Percentiles rank a stretch among this genome's conserved stretches.
These are phyloP conservation scores for Tiaroga cobitis DNA, from an alignment of 2,797 vertebrate genomes.

Conservation along the genomic window DNA sequence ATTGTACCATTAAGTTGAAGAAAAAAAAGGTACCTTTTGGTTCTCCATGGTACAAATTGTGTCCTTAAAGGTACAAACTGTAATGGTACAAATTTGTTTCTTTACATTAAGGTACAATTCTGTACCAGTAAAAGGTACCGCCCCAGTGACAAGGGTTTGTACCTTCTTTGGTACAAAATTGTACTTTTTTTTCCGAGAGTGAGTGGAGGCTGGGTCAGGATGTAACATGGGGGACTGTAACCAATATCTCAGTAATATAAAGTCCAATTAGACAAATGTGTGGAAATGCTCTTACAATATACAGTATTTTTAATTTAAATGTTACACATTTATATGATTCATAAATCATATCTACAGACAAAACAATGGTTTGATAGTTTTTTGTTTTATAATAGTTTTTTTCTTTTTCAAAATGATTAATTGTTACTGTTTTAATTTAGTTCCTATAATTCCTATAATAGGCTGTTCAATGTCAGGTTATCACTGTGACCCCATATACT, in stretches of 20 bases:
- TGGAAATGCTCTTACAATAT: background rate
- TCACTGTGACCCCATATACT: background rate
- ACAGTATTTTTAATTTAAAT: background rate
- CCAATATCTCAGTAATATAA: background rate
- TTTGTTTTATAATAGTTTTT: background rate
- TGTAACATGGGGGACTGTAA: background rate
- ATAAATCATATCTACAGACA: background rate
- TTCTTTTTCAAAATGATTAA: background rate
- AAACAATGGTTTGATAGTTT: background rate
- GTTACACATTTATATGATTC: background rate
- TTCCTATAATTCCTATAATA: background rate
- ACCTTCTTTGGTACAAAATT: no score
- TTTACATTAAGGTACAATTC: no score
- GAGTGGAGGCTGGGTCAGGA: no score
- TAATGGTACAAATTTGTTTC: no score
- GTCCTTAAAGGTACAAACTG: no score
- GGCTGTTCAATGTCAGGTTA: background rate
- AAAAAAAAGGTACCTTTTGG: no score
- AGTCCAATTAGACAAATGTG: background rate
- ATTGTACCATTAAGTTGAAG: no score
- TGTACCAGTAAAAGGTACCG: no score
- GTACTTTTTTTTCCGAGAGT: no score
- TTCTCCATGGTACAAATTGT: no score
- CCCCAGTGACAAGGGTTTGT: no score
- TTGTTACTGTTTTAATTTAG: background rate